Percentiles rank a stretch among this genome's conserved stretches.
Conservation (phyloP, 2,888 invertebrate genomes). For the Lithophane ornitopus region DNA sequence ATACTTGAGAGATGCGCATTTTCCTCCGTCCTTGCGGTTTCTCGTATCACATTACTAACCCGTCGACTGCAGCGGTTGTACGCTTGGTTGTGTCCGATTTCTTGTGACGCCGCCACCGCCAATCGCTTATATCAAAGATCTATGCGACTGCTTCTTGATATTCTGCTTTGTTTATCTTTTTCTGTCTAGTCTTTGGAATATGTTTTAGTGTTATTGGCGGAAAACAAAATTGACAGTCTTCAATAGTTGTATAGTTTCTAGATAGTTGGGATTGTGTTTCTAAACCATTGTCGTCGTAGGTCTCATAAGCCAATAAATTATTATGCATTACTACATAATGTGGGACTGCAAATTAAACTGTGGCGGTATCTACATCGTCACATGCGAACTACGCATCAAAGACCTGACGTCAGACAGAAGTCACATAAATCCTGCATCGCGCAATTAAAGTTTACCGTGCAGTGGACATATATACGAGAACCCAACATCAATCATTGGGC, state of each 20-base stretch:
- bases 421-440: too few species aligned
- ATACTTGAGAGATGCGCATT: slow-evolving; percentile 65
- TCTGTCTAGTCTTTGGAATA: slow-evolving; percentile 14
- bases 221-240: not conserved
- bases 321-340: not conserved
- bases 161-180: slow-evolving; percentile 27
- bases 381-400: too few species aligned
- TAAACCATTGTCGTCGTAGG: not conserved
- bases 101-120: slow-evolving; percentile 53
- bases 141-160: slow-evolving; percentile 40
- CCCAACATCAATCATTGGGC: too few species aligned
- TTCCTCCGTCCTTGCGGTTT: slow-evolving; percentile 68
- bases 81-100: slow-evolving; percentile 69
- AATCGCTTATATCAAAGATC: slow-evolving; percentile 43
- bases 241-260: not conserved
- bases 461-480: too few species aligned
- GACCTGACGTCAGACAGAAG: too few species aligned
- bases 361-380: too few species aligned
- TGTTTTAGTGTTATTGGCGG: slow-evolving; percentile 2
- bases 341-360: not conserved
- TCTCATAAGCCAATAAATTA: not conserved
- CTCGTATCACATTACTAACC: slow-evolving; percentile 59
- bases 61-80: slow-evolving; percentile 66
- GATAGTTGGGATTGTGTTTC: not conserved
- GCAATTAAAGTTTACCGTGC: too few species aligned